Conservation (phyloP, 2,113 vertebrate genomes). For the Spilogale gracilis region DNA sequence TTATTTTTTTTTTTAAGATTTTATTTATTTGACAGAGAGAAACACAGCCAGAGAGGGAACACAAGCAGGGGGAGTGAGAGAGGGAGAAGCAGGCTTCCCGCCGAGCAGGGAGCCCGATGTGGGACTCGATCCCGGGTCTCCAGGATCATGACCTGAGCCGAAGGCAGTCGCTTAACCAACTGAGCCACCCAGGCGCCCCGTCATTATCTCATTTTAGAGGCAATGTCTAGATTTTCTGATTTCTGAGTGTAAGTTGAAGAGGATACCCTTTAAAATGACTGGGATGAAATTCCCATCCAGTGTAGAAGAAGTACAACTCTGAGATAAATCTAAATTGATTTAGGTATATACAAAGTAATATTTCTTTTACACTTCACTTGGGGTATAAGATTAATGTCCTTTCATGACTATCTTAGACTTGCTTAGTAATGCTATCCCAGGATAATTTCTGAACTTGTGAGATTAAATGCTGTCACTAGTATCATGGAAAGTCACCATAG, state of each 20-base stretch:
- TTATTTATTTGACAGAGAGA: no score
- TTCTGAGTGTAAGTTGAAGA: neutral
- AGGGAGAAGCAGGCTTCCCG: no score
- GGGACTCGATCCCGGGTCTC: no score
- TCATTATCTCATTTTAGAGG: neutral
- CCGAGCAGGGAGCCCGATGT: no score
- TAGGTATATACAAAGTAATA: neutral
- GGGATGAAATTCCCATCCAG: neutral
- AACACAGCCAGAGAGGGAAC: no score
- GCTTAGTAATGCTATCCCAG: neutral
- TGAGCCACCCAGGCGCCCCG: no score
- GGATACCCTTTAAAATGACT: neutral
- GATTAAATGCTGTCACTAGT: neutral
- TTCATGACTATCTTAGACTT: neutral
- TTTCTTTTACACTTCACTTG: neutral
- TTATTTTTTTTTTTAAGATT: no score
- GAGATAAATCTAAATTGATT: neutral
- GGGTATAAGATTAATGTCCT: neutral
- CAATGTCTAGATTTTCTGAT: neutral
- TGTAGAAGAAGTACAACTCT: neutral
- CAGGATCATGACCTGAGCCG: no score
- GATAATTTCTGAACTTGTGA: neutral
- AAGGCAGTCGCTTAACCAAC: no score
- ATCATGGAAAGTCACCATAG: neutral
- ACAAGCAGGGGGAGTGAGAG: no score